Percentiles rank a stretch among this genome's conserved stretches.
phyloP scores from a whole-genome alignment of 2,888 invertebrate species.

The Ryuthela nishihirai region DNA sequence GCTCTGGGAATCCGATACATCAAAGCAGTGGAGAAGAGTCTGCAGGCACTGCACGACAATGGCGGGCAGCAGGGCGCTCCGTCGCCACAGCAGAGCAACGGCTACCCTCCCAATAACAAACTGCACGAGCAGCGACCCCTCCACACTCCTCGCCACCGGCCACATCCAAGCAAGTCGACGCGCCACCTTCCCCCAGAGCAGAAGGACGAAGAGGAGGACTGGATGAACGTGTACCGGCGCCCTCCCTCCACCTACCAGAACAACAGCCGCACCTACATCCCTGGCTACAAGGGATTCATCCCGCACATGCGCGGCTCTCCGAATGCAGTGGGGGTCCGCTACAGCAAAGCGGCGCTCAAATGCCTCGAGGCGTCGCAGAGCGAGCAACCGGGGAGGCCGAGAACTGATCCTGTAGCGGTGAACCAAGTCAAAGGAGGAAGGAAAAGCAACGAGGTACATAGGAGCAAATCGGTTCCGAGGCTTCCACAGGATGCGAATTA shows the following conservation, averaged over 20 bases:
- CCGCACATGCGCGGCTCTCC: conserved; percentile 25
- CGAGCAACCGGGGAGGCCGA: neutral
- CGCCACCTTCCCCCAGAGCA: too few species aligned
- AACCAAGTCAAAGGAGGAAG: too few species aligned
- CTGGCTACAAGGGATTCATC: conserved; percentile 28
- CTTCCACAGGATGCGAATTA: too few species aligned
- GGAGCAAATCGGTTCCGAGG: too few species aligned
- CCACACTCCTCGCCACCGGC: conserved; percentile 31
- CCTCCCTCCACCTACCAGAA: conserved; percentile 29
- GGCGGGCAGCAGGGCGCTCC: conserved; percentile 1
- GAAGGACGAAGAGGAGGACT: conserved; percentile 15
- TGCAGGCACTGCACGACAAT: conserved; percentile 16
- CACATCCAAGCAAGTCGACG: conserved; percentile 25
- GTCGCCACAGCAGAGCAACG: conserved; percentile 20
- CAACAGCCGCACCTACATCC: conserved; percentile 16
- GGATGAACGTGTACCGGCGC: conserved; percentile 20
- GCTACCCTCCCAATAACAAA: too few species aligned
- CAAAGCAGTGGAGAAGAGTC: conserved; percentile 28
- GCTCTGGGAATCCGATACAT: conserved; percentile 31
- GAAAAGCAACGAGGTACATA: neutral
- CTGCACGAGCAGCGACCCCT: conserved; percentile 21
- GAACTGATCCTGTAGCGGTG: neutral
- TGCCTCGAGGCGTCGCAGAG: conserved; percentile 7
- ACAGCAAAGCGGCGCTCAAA: conserved; percentile 27
- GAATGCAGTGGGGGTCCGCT: conserved; percentile 28